Base-by-base conservation (phyloP, 2,113 vertebrate species). In the Puntigrus tetrazona region DNA sequence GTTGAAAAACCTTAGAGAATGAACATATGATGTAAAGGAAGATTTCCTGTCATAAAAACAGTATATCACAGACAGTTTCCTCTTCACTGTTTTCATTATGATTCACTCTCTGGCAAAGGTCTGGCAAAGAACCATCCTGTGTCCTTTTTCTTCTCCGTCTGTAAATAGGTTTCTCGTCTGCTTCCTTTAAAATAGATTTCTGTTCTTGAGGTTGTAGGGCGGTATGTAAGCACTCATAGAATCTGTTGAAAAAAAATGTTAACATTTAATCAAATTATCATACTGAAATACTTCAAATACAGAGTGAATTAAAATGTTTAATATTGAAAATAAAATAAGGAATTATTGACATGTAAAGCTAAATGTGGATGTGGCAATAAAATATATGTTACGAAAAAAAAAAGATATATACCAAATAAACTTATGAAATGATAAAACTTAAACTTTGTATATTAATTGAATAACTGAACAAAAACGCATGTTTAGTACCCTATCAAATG, bases 201-300 rank as follows among this genome's bases (percentile, higher is more conserved):
- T 2, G 72, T 9, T 80, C 36, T 1, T 86, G 83, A 61, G 88
- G 55, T 3, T 89, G 78, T 88, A 98, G 78, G 41, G 95, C 94
- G 45, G 87, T 43, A 61, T 93, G 94, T 10, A 99, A 90, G 86
- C 91, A 88, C 45, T 85, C 90, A 38, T 94, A 94, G 89, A 98
- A 97, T 76, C 98, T 99, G 70, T 69, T 81, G 27, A 69, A 34
- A 85, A 88, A 2, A 90, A 86, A 89, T 8, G 1, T 27, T 16
- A 47, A 27, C 27, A 57, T 14, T 57, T 10, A 38, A 57, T 79
- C 18, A 7, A n/a, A 29, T 5, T 43, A 31, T 65, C 7, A 47
- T 36, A 59, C 34, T 57, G 7, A 63, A 63, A 25, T 52, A 75
- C 11, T 7, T 52, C 7, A 22, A 22, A 20, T 57, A 57, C 52